phyloP scores from a whole-genome alignment of 2,888 invertebrate genomes.

The Dasypogon diadema region DNA sequence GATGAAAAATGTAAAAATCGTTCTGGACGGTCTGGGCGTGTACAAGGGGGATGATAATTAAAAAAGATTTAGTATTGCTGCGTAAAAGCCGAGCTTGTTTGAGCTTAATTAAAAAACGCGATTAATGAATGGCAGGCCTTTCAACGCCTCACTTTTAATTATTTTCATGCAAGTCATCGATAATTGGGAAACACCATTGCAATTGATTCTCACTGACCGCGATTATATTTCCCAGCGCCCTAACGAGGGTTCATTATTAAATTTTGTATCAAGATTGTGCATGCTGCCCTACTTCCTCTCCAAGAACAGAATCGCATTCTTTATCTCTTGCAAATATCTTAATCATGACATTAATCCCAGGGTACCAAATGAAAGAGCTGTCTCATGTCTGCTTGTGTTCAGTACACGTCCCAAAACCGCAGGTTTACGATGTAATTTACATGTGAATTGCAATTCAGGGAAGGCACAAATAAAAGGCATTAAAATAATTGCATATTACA shows the following conservation, averaged over 20 bases:
- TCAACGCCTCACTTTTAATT: neutral
- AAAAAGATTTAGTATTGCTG: slow-evolving; percentile 27
- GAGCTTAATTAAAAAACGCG: slow-evolving; percentile 29
- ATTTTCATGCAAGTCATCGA: neutral
- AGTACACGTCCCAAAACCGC: neutral
- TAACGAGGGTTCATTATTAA: no score
- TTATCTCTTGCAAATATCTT: slow-evolving; percentile 14
- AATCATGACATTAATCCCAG: slow-evolving; percentile 30
- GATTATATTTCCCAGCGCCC: neutral
- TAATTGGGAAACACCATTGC: neutral
- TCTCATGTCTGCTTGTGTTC: neutral
- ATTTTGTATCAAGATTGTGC: slow-evolving; percentile 25
- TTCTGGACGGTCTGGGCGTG: no score
- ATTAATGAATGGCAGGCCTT: slow-evolving; percentile 8
- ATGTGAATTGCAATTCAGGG: slow-evolving; percentile 35
- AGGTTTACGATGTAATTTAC: slow-evolving; percentile 24
- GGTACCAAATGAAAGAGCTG: slow-evolving; percentile 6
- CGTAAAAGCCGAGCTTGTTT: slow-evolving; percentile 25
- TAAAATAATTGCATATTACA: slow-evolving; percentile 44
- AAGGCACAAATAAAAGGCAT: slow-evolving; percentile 14
- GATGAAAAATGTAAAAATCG: slow-evolving; percentile 14
- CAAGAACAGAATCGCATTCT: slow-evolving; percentile 26
- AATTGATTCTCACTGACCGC: slow-evolving; percentile 20
- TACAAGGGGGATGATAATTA: slow-evolving; percentile 33
- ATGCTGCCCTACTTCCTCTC: slow-evolving; percentile 9